A percentile compares a stretch with the other conserved stretches of the same genome.
phyloP scores from a whole-genome alignment of 2,888 invertebrate species.

The Escarpia spicata region DNA sequence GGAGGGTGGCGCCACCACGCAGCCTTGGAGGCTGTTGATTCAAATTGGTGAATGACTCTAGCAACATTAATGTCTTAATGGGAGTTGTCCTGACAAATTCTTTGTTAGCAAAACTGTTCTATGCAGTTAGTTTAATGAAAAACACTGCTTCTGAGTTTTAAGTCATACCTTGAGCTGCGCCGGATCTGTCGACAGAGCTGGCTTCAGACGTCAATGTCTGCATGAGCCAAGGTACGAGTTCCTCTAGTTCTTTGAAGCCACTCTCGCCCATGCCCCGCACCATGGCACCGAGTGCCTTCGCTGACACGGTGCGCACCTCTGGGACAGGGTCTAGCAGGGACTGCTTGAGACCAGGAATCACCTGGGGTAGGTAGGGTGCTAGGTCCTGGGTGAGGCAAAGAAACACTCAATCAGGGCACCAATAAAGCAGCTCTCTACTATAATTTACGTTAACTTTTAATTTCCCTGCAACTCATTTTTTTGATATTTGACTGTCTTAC shows the following conservation, averaged over 20 bases:
- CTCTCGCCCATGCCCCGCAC: constrained; percentile 96
- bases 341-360: constrained; percentile 95
- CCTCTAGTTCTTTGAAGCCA: constrained; percentile 94
- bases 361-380: constrained; percentile 92
- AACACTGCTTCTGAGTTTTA: background rate
- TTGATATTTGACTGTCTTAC: too few species aligned
- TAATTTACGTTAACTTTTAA: too few species aligned
- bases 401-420: background rate
- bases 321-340: constrained; percentile 97
- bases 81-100: background rate
- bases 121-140: background rate
- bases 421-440: background rate
- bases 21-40: too few species aligned
- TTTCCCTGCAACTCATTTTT: too few species aligned
- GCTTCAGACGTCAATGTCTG: constrained; percentile 93
- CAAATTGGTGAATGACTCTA: too few species aligned
- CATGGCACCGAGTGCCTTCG: constrained; percentile 96
- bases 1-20: too few species aligned
- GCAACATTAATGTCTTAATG: too few species aligned
- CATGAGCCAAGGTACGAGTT: constrained; percentile 98
- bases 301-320: constrained; percentile 94
- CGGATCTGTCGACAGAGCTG: constrained; percentile 81
- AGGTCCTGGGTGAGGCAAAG: constrained; percentile 73
- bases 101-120: background rate
- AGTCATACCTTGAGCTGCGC: constrained; percentile 62